These are phyloP conservation scores for Heliangelus exortis DNA, from an alignment of 2,797 vertebrate genomes.

Conservation along the genomic window DNA sequence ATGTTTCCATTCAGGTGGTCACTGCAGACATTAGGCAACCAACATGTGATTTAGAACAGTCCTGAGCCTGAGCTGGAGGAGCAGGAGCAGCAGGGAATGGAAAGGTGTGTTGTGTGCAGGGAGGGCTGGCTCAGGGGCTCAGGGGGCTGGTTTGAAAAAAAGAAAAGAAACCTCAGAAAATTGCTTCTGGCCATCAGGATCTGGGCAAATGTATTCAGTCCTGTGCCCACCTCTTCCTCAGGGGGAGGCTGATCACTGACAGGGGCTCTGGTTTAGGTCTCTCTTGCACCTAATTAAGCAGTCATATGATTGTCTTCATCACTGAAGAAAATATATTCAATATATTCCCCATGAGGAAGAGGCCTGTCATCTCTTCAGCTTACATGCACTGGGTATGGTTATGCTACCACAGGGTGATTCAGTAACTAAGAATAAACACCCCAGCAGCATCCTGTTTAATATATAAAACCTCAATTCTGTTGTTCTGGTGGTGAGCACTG, in stretches of 20 bases:
- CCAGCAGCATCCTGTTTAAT: neutral
- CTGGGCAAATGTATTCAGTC: neutral
- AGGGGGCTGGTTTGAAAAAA: neutral
- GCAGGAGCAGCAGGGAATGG: neutral
- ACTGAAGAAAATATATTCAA: neutral
- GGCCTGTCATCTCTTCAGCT: neutral
- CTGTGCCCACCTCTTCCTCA: neutral
- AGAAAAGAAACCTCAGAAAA: neutral
- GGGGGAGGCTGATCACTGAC: neutral
- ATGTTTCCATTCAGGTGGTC: neutral
- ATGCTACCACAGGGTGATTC: neutral
- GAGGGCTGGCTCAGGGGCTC: neutral
- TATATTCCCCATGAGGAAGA: neutral
- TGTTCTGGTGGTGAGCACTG: neutral
- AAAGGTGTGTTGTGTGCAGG: neutral
- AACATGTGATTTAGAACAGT: neutral
- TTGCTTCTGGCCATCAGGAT: neutral
- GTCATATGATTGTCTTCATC: neutral
- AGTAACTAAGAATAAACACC: neutral
- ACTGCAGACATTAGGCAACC: neutral
- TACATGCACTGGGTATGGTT: neutral
- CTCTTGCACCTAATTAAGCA: neutral
- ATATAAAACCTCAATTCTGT: neutral
- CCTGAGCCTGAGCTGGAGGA: neutral
- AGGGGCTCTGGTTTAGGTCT: neutral